Base-by-base conservation (phyloP, 2,113 vertebrate genomes). In the Gopherus flavomarginatus region DNA sequence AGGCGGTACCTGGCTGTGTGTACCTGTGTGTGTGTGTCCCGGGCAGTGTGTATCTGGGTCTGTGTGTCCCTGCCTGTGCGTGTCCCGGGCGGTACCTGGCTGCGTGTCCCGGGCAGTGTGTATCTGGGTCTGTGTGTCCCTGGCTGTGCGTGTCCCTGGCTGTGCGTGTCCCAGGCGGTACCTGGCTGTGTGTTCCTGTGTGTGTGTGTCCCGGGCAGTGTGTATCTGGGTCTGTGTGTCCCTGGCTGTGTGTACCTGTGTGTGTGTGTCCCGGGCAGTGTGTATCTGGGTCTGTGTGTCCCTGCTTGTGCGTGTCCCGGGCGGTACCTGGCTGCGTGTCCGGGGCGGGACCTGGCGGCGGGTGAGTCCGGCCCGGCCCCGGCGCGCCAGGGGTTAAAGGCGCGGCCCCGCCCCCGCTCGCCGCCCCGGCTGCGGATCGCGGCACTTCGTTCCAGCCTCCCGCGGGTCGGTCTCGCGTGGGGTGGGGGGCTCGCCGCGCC, bases 401-500 rank as follows among this genome's bases (percentile, higher is more conserved):
- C 35, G 35, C 65, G 65, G 35, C 35, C 65, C 65, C 65, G 75
- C n/a, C 75, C n/a, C 72, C 42, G 8, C 75, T 42, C 77, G 22
- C 38, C 42, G 77, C 38, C 75, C 24, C 8, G 38, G 27, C 38
- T 24, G 11, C 77, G 77, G 90, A 85, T 38, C 54, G 2, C 85
- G 95, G 96, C 75, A 92, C 90, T 94, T 92, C 52, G 35, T n/a
- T 26, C 11, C 86, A 12, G 22, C 49, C 54, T 49, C 14, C 52
- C 47, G 31, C 49, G 81, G 85, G 47, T 81, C 85, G 87, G 94
- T 89, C 90, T 87, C 77, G 82, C 81, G 93, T 62, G 50, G 92
- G 95, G 47, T 10, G 94, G 17, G 24, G 85, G 87, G 22, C 44
- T 14, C 77, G 44, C 7, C 5, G 77, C 38, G 44, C 11, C 24